These are phyloP conservation scores for Achatina immaculata DNA, from an alignment of 1,140 invertebrate species.

Conservation along the genomic window DNA sequence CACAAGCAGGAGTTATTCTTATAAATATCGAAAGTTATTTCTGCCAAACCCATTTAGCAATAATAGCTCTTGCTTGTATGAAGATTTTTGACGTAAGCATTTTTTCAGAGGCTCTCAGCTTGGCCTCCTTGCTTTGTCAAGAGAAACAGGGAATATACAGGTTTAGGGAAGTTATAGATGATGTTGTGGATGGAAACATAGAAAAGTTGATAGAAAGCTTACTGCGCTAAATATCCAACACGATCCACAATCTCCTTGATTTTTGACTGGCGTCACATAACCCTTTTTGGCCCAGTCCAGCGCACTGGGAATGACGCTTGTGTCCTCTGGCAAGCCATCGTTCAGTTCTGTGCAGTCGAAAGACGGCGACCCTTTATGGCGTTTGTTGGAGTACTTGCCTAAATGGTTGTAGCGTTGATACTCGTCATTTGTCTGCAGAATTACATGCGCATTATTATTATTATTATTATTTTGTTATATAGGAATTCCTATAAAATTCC, in stretches of 20 bases:
- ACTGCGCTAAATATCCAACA: conserved; percentile 65
- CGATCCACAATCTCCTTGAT: conserved; percentile 69
- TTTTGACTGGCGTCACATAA: conserved; percentile 72
- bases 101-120: too few species aligned
- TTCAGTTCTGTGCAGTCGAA: not conserved
- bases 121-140: too few species aligned
- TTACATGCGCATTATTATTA: too few species aligned
- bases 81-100: too few species aligned
- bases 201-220: conserved; percentile 35
- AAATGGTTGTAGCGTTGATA: not conserved
- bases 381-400: not conserved
- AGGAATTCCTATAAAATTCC: too few species aligned
- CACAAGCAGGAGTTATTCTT: too few species aligned
- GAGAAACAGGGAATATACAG: conserved; percentile 73
- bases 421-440: not conserved
- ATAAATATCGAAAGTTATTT: too few species aligned
- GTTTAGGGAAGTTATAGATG: not conserved
- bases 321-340: not conserved
- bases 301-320: conserved; percentile 32
- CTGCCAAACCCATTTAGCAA: too few species aligned
- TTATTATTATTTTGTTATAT: too few species aligned
- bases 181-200: not conserved
- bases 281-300: conserved; percentile 73
- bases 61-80: too few species aligned
- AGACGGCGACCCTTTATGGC: too few species aligned